phyloP scores from a whole-genome alignment of 1,140 invertebrate genomes.

The Pristionchus pacificus region DNA sequence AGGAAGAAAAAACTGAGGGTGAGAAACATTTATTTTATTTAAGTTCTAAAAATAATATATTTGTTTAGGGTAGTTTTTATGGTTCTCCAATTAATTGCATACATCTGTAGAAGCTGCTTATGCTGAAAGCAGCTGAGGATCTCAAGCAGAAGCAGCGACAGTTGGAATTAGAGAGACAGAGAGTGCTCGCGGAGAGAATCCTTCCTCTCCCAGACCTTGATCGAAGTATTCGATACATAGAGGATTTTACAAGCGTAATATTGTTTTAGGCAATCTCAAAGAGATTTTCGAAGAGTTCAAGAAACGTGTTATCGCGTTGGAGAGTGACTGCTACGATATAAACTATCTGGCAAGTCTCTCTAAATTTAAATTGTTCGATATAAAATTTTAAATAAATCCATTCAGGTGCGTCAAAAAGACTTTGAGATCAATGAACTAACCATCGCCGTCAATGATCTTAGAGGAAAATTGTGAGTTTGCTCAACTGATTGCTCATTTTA shows the following conservation, averaged over 20 bases:
- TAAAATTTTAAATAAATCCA: neutral
- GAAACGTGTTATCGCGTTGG: constrained; percentile 79
- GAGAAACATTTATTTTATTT: constrained; percentile 60
- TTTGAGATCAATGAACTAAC: constrained; percentile 95
- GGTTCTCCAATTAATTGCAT: too few relatives aligned
- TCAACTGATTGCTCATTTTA: constrained; percentile 3
- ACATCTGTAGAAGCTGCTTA: constrained; percentile 72
- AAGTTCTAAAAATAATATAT: constrained; percentile 30
- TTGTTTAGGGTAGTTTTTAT: neutral
- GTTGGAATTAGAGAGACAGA: constrained; percentile 91
- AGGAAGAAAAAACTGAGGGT: constrained; percentile 58
- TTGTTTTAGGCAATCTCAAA: constrained; percentile 80
- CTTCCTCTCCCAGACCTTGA: constrained; percentile 37
- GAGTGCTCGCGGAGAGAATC: constrained; percentile 83
- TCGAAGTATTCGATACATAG: neutral
- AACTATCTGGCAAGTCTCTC: constrained; percentile 71
- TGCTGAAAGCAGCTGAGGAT: constrained; percentile 98
- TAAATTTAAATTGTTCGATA: neutral
- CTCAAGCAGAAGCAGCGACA: constrained; percentile 97
- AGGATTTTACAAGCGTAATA: neutral
- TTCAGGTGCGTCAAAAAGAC: constrained; percentile 78
- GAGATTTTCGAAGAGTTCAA: constrained; percentile 89
- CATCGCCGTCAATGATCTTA: constrained; percentile 96
- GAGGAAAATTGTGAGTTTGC: constrained; percentile 94
- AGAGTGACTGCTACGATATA: constrained; percentile 96